Percentiles rank a stretch among this genome's conserved stretches.
phyloP scores from a whole-genome alignment of 2,113 vertebrate genomes.

The Larimichthys polyactis region DNA sequence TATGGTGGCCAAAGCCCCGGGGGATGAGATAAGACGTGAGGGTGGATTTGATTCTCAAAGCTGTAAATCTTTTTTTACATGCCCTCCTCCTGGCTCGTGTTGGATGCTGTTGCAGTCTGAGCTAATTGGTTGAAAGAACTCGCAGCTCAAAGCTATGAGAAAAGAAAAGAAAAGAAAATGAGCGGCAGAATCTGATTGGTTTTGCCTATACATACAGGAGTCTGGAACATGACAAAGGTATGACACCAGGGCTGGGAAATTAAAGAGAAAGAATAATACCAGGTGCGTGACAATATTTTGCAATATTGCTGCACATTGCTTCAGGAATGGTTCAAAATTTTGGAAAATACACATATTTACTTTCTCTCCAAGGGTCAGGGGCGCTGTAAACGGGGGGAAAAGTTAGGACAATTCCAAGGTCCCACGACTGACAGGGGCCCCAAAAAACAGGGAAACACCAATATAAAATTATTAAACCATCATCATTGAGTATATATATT shows the following conservation, averaged over 20 bases:
- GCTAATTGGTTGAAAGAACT: constrained; percentile 76
- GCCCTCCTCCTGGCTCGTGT: constrained; percentile 57
- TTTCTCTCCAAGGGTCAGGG: neutral
- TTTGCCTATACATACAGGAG: constrained; percentile 26
- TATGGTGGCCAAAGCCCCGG: constrained; percentile 61
- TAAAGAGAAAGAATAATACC: neutral
- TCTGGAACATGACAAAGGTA: constrained; percentile 27
- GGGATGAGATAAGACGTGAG: constrained; percentile 66
- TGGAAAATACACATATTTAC: neutral
- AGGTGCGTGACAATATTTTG: neutral
- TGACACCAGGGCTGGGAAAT: constrained; percentile 21
- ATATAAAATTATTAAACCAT: too few species aligned
- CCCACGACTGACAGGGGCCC: too few species aligned
- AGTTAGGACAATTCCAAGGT: too few species aligned
- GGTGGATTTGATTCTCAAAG: constrained; percentile 72
- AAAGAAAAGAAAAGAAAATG: constrained; percentile 48
- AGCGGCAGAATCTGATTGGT: constrained; percentile 40
- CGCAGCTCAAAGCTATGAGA: constrained; percentile 53
- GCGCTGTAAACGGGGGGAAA: too few species aligned
- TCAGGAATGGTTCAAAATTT: neutral
- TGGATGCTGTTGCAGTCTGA: constrained; percentile 58
- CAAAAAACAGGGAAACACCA: too few species aligned
- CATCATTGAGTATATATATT: too few species aligned
- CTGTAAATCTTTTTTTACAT: constrained; percentile 75
- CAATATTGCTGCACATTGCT: too few species aligned